phyloP scores from a whole-genome alignment of 2,797 vertebrate genomes.

The Uromys caudimaculatus region DNA sequence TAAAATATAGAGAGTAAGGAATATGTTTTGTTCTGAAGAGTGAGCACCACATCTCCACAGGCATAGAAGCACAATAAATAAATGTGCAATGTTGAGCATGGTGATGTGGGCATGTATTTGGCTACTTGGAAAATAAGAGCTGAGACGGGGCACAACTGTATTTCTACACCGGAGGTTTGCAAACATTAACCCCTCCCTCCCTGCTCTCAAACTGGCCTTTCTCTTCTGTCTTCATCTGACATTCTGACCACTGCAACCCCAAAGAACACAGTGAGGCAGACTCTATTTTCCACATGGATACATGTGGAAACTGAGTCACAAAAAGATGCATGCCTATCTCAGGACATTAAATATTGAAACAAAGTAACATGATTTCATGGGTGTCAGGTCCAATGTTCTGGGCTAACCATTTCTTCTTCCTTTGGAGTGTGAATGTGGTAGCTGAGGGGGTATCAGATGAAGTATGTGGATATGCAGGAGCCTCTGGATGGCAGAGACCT shows the following conservation, averaged over 20 bases:
- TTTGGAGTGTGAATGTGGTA: not conserved
- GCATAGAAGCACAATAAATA: conserved; percentile 1
- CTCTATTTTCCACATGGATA: too few species aligned
- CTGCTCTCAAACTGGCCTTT: not conserved
- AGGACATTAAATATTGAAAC: not conserved
- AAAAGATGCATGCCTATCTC: not conserved
- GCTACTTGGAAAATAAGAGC: conserved; percentile 23
- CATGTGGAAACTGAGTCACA: not conserved
- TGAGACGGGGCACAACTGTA: not conserved
- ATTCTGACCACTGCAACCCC: not conserved
- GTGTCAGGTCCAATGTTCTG: not conserved
- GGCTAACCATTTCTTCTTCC: not conserved
- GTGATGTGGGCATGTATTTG: not conserved
- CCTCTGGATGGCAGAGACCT: conserved; percentile 9
- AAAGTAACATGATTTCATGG: fast-evolving
- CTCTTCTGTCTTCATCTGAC: not conserved
- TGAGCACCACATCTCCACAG: conserved; percentile 29
- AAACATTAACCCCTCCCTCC: not conserved
- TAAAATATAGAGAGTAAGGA: conserved; percentile 53
- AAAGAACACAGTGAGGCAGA: not conserved
- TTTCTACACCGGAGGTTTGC: not conserved
- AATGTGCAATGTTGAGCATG: not conserved
- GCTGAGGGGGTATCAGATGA: not conserved
- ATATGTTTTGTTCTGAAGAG: conserved; percentile 65
- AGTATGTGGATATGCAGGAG: not conserved